phyloP scores from a whole-genome alignment of 2,113 vertebrate species.

The Myotis lucifugus region DNA sequence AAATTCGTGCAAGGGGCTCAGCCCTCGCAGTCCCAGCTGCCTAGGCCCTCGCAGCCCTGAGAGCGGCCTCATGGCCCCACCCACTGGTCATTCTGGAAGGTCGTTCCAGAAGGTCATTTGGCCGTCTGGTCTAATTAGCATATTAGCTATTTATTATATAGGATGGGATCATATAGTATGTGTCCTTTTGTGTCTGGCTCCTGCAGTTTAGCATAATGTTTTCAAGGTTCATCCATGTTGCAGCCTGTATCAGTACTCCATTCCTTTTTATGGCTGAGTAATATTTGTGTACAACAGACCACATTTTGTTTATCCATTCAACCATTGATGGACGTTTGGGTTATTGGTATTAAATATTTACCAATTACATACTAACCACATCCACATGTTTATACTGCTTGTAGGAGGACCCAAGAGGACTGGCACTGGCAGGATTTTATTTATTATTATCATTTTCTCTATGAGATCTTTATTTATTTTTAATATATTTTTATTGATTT shows the following conservation, averaged over 20 bases:
- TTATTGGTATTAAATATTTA: not conserved
- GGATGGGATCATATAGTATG: accelerated
- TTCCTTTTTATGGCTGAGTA: not conserved
- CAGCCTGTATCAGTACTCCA: accelerated
- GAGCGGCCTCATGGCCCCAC: no score
- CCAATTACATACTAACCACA: accelerated
- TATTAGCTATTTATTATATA: no score
- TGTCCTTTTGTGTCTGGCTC: not conserved
- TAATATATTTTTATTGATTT: no score
- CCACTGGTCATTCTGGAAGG: no score
- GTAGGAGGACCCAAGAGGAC: not conserved
- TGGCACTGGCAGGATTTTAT: not conserved
- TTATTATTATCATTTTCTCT: not conserved
- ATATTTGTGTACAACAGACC: accelerated
- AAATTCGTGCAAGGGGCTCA: no score
- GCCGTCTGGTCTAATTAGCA: no score
- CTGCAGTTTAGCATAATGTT: not conserved
- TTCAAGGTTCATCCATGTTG: not conserved
- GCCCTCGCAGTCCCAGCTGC: no score
- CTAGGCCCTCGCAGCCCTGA: no score
- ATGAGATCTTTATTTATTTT: not conserved
- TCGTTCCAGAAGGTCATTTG: no score
- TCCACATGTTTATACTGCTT: accelerated
- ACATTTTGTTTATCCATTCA: accelerated
- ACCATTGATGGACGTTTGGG: not conserved